Evolutionary conservation across 2,888 invertebrate species (phyloP), one percentile per base, ranked within the genome.

Genomic region (Hermaeophaga mercurialis): DNA sequence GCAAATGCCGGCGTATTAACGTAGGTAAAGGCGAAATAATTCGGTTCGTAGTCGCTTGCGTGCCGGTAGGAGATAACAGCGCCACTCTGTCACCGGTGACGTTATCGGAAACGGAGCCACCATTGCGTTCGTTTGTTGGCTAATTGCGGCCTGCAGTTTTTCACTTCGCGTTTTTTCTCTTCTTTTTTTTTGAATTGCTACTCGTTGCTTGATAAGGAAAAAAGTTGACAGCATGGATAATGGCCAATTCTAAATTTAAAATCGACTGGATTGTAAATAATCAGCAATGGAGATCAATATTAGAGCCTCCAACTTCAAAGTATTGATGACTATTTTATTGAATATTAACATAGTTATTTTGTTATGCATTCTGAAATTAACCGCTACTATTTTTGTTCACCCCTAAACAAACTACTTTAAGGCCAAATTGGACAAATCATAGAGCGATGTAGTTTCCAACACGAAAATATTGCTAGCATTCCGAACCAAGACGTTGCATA

Each of bases 41-140:
- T 34, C 36, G 54, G 54, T 31, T 41, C 28, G 78, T 78, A 78
- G 79, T 78, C 75, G 77, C 69, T 78, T 78, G 79, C 78, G 79
- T 80, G 79, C 78, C 75, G 75, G 75, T 74, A 74, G 71, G 76
- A 79, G 80, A 80, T 80, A 80, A 80, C 79, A 75, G 75, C 74
- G 76, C 78, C 78, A 80, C 80, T 80, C 80, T 80, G 80, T 80
- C 80, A 80, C 77, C 78, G 78, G 75, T 80, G 80, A 80, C 80
- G 78, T 80, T 80, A 80, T 80, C 80, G 62, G 58, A 53, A 59
- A 59, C 56, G 65, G 63, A 63, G 66, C 66, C 65, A 62, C 64
- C 67, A 64, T 66, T 55, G 58, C 52, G 52, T 52, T 52, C 52
- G 52, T 52, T 43, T 44, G 52, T 43, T 33, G 52, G 50, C 61